A percentile compares a stretch with the other conserved stretches of the same genome.
Evolutionary conservation across 2,797 vertebrate genomes (phyloP).

Genomic region (Rousettus madagascariensis): DNA sequence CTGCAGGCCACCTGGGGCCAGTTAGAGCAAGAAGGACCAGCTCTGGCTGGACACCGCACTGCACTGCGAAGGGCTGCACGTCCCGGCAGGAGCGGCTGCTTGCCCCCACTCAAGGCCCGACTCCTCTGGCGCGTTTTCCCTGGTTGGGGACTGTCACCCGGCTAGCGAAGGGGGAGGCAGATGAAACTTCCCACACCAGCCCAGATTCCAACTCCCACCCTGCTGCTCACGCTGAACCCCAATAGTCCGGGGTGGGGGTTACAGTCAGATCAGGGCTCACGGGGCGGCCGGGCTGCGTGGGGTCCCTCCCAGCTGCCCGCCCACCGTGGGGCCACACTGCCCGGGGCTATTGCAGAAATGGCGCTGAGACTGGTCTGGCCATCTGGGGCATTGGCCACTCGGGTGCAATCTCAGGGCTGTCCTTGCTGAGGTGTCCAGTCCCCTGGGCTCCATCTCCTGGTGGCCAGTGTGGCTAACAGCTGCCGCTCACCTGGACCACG

Average conservation of each 20-base stretch:
- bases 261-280: not conserved
- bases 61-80: accelerated
- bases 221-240: not conserved
- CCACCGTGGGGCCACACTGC: too few relatives aligned
- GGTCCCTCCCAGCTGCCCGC: not conserved
- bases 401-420: not conserved
- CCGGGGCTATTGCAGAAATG: too few relatives aligned
- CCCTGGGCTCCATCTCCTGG: not conserved
- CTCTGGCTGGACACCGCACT: not conserved
- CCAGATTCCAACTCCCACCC: not conserved
- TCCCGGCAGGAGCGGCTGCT: not conserved
- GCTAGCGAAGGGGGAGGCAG: not conserved
- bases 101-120: accelerated
- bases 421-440: not conserved
- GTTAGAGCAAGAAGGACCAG: not conserved
- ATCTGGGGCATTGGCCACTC: accelerated
- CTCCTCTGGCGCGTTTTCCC: accelerated
- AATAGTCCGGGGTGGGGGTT: accelerated
- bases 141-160: not conserved
- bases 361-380: not conserved
- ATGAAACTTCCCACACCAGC: not conserved
- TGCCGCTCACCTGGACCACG: not conserved
- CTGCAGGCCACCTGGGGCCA: not conserved
- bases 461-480: not conserved
- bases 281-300: not conserved